Evolutionary conservation across 2,113 vertebrate species (phyloP).

Genomic region (Strix uralensis): DNA sequence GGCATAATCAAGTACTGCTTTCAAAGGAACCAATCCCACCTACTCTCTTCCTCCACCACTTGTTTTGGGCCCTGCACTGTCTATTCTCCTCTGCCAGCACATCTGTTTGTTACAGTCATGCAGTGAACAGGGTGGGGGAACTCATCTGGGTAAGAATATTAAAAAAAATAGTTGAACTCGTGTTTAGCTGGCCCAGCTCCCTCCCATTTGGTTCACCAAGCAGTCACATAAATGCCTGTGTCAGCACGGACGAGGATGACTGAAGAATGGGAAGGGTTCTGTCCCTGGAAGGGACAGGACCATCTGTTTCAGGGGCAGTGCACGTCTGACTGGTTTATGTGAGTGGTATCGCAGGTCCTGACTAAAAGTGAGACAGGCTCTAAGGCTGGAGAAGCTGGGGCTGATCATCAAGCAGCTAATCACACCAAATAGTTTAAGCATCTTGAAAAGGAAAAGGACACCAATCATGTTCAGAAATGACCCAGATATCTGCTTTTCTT

Average conservation of each 20-base stretch:
- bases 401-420: not conserved
- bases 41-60: not conserved
- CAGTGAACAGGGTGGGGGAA: constrained; percentile 15
- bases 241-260: not conserved
- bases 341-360: not conserved
- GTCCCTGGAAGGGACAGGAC: not conserved
- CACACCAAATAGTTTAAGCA: not conserved
- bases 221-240: not conserved
- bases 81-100: not conserved
- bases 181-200: not conserved
- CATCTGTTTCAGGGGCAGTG: not conserved
- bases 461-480: not conserved
- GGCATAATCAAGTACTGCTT: not conserved
- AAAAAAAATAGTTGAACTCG: not conserved
- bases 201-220: not conserved
- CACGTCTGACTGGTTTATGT: not conserved
- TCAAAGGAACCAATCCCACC: constrained; percentile 14
- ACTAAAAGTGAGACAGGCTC: not conserved
- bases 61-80: not conserved
- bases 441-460: not conserved
- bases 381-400: not conserved
- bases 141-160: constrained; percentile 19
- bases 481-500: not conserved
- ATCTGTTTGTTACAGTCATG: constrained; percentile 3
- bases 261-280: not conserved